Base-by-base conservation (phyloP, 2,888 invertebrate genomes). In the Graphium colonna region DNA sequence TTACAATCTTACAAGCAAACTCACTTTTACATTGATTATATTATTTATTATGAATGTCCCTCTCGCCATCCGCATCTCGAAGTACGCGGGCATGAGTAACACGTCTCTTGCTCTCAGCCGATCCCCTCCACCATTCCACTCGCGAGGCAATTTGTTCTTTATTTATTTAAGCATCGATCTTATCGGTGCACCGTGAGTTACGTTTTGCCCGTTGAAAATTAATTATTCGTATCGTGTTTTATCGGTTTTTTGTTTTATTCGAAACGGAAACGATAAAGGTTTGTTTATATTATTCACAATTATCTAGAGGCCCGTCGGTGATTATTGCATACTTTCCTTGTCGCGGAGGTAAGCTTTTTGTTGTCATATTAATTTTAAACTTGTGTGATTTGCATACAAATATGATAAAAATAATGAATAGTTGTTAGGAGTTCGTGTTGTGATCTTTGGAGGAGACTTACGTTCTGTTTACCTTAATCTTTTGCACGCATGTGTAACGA, bases 141-240 rank as follows among this genome's bases (percentile, higher is more conserved):
- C n/a, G 15, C 5, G 8, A 21, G 47, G 36, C 47, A 39, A 42
- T 52, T 52, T 36, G 47, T 42, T 51, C 39, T 44, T 47, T 50
- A 18, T 18, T 43, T 41, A 49, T 49, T 40, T 46, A 41, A 46
- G 40, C 46, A 33, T 41, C 28, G 33, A 16, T 36, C n/a, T 51
- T 51, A 45, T 51, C 44, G 16, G 10, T 26, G 12, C 9, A 31
- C 31, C 12, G 17, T 36, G 45, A 45, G 36, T 45, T 33, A 45
- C 31, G 17, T 45, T 13, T 17, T n/a, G 17, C 3, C 12, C 2
- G 18, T n/a, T 8, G 45, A 15, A 16, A 28, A 44, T 44, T 44
- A 33, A 45, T 33, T 33, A 21, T 18, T 42, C 18, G 41, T 9
- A 10, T 41, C 3, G 39, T 26, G 16, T 17, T 28, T 40, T 28